Evolutionary conservation across 2,113 vertebrate species (phyloP), one percentile per base, ranked within the genome.

Genomic region (Cricetomys ansorgei): DNA sequence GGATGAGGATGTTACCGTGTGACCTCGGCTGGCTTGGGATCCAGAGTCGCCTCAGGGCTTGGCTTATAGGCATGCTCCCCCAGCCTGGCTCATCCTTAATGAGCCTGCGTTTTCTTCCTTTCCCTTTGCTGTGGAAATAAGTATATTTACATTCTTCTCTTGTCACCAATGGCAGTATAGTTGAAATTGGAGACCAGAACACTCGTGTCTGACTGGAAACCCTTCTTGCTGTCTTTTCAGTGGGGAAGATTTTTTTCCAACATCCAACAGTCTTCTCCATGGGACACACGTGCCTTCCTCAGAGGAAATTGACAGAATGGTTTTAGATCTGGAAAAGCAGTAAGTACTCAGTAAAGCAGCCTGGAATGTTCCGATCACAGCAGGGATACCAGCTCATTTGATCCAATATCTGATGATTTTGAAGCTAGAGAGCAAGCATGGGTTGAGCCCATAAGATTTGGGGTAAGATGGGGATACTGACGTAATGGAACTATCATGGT

Each of bases 241-340:
- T 0, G 99, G 99, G 50, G 99, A 99, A 48, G 99, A 99, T 1
- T 99, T 99, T 96, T 99, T 99, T 84, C 99, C 99, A 75, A 99
- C 99, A 0, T 98, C 99, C 0, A 99, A 99, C 97, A 99, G 99
- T 92, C 99, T 99, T 91, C 99, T 99, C 59, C 99, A 99, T 0
- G 99, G 99, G 10, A 99, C 98, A 5, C 99, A 99, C 0, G 99
- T 99, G 62, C 99, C 99, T 0, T 98, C 99, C 40, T 98, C 99
- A 96, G 99, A 99, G 0, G 99, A 99, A 15, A 96, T 99, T 27
- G 99, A 99, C 80, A 99, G 99, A 87, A 99, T 99, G 99, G 99
- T 99, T 67, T 98, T 99, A 0, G 99, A 99, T 84, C 99, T 99
- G 45, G 99, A 99, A 87, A 99, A 99, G 96, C 99, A 99, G 99